A percentile compares a stretch with the other conserved stretches of the same genome.
phyloP scores from a whole-genome alignment of 92 coral and sea anemone genomes.

The Epizoanthus rinbou region DNA sequence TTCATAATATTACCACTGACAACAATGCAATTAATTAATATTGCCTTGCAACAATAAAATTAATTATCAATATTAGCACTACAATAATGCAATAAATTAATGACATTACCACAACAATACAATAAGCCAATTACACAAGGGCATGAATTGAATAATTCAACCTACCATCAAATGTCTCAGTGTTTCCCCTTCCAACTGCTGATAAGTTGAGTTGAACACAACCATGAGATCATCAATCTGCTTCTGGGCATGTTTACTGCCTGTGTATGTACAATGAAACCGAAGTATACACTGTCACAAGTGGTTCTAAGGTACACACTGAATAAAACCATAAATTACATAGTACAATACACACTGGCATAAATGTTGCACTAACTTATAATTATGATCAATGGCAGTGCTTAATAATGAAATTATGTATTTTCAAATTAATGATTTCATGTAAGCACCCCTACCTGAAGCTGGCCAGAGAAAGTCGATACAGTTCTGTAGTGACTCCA shows the following conservation, averaged over 20 bases:
- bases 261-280: slow-evolving; percentile 17
- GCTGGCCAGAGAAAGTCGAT: slow-evolving; percentile 91
- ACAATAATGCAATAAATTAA: too few relatives aligned
- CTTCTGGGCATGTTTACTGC: slow-evolving; percentile 75
- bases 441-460: slow-evolving; percentile 55
- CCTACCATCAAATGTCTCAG: slow-evolving; percentile 82
- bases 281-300: not conserved
- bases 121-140: too few relatives aligned
- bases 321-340: too few relatives aligned
- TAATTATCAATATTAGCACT: too few relatives aligned
- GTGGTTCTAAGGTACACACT: too few relatives aligned
- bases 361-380: not conserved
- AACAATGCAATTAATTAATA: too few relatives aligned
- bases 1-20: too few relatives aligned
- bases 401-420: not conserved
- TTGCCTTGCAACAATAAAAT: too few relatives aligned
- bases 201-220: slow-evolving; percentile 72
- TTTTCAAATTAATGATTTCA: not conserved
- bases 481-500: slow-evolving; percentile 90
- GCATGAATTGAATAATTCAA: too few relatives aligned
- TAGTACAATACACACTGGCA: too few relatives aligned
- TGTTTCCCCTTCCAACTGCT: slow-evolving; percentile 83
- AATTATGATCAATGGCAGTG: not conserved
- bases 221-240: slow-evolving; percentile 78
- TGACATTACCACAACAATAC: too few relatives aligned